These are phyloP conservation scores for Passer domesticus DNA, from an alignment of 2,113 vertebrate species.

Conservation along the genomic window DNA sequence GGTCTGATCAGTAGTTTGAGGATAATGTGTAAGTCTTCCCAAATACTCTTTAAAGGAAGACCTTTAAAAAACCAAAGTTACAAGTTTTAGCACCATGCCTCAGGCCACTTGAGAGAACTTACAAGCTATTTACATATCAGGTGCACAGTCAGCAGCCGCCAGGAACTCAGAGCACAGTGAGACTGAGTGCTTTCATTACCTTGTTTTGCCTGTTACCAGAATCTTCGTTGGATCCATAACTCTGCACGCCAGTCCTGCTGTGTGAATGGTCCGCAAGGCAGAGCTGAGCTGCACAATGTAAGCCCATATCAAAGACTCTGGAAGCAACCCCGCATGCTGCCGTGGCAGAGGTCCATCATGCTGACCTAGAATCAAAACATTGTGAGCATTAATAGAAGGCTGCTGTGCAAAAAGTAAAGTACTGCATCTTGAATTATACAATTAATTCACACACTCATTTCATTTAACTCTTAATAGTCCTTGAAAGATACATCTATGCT, in stretches of 20 bases:
- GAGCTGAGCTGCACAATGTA: slow-evolving; percentile 98
- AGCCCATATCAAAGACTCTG: slow-evolving; percentile 98
- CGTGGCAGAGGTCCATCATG: slow-evolving; percentile 93
- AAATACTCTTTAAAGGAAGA: background rate
- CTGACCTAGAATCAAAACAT: slow-evolving; percentile 78
- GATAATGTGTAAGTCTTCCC: background rate
- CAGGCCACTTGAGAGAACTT: background rate
- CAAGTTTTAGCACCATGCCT: background rate
- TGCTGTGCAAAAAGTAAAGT: background rate
- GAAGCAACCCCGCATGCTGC: slow-evolving; percentile 94
- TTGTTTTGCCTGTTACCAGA: slow-evolving; percentile 97
- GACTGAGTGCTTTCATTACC: slow-evolving; percentile 61
- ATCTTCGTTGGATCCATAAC: slow-evolving; percentile 99
- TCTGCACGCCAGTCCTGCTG: slow-evolving; percentile 93
- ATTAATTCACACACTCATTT: background rate
- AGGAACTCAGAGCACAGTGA: background rate
- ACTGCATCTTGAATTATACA: background rate
- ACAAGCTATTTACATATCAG: background rate
- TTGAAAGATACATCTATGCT: background rate
- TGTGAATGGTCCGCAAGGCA: slow-evolving; percentile 93
- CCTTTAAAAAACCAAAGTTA: background rate
- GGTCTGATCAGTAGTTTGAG: background rate
- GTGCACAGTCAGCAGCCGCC: background rate
- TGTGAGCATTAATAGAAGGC: background rate
- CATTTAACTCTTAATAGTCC: background rate